Evolutionary conservation across 2,113 vertebrate genomes (phyloP), one percentile per base, ranked within the genome.

Genomic region (Serilophus lunatus): DNA sequence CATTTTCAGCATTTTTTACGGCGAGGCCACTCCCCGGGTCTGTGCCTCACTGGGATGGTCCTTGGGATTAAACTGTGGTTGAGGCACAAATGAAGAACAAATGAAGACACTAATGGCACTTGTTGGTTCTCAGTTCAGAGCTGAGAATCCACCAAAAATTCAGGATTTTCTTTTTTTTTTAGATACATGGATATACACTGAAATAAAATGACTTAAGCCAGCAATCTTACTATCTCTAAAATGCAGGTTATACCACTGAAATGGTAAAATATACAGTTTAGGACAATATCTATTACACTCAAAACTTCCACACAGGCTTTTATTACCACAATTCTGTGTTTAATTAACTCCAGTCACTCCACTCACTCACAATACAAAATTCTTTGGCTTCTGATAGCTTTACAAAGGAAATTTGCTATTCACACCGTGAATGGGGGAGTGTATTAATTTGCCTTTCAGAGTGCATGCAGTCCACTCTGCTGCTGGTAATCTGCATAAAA

Each of bases 401-500:
- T 53, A 87, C 60, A 95, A 93, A 93, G 56, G 65, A 91, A 97
- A 69, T 78, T 64, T 92, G 69, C 70, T 53, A 40, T 86, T 91
- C 50, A 47, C 84, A 79, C 33, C 6, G 6, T 31, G 76, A 88
- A 82, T 11, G 25, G 22, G 31, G n/a, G 28, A n/a, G 69, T 2
- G 35, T 51, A 78, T 59, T 40, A 18, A 68, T 92, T 79, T 63
- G 51, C 61, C 82, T 94, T 57, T 98, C 96, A 99, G 86, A 98
- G 97, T 3, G 96, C 54, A 45, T 98, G 96, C 54, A 98, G 96
- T 82, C 98, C 98, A 70, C 98, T 98, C 76, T 97, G 97, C 94
- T 97, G 97, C 94, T 99, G 99, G 94, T 99, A 99, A 95, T 97
- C 97, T 93, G 97, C 86, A 93, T 99, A 99, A 60, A 98, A 99